A percentile compares a stretch with the other conserved stretches of the same genome.
Conservation (phyloP, 2,888 invertebrate species). For the Scaptomyza reducta region DNA sequence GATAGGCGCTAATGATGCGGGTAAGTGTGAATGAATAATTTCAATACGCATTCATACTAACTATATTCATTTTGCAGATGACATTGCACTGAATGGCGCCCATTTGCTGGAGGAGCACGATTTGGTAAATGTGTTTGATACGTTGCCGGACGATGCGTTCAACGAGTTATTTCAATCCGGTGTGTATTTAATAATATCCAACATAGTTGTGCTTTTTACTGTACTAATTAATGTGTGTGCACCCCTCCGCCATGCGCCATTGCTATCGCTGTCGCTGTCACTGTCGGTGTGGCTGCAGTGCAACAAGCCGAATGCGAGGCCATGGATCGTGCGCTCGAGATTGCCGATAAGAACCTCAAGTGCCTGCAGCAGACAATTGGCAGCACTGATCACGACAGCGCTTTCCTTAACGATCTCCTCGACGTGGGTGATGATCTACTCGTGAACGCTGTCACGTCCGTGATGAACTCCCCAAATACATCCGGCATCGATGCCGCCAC, state of each 20-base stretch:
- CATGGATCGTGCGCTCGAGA: constrained; percentile 92
- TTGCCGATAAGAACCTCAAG: constrained; percentile 90
- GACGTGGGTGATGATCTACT: constrained; percentile 83
- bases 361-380: constrained; percentile 87
- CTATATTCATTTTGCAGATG: constrained; percentile 82
- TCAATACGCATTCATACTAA: not conserved
- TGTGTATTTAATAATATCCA: constrained; percentile 69
- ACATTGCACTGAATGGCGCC: constrained; percentile 85
- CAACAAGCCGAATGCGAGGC: constrained; percentile 94
- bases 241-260: constrained; percentile 45
- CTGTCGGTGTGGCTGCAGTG: constrained; percentile 63
- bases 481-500: constrained; percentile 81
- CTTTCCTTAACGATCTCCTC: constrained; percentile 83
- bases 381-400: constrained; percentile 74
- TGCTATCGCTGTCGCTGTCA: constrained; percentile 19
- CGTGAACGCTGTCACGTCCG: constrained; percentile 74
- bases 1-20: constrained; percentile 85
- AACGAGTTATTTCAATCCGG: constrained; percentile 91
- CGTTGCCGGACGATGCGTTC: constrained; percentile 92
- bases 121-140: constrained; percentile 91
- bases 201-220: constrained; percentile 65
- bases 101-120: constrained; percentile 90
- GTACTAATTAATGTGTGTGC: constrained; percentile 77
- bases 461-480: constrained; percentile 81
- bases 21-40: constrained; percentile 57